These are phyloP conservation scores for Penaeus japonicus DNA, from an alignment of 1,140 invertebrate species.

Conservation along the genomic window DNA sequence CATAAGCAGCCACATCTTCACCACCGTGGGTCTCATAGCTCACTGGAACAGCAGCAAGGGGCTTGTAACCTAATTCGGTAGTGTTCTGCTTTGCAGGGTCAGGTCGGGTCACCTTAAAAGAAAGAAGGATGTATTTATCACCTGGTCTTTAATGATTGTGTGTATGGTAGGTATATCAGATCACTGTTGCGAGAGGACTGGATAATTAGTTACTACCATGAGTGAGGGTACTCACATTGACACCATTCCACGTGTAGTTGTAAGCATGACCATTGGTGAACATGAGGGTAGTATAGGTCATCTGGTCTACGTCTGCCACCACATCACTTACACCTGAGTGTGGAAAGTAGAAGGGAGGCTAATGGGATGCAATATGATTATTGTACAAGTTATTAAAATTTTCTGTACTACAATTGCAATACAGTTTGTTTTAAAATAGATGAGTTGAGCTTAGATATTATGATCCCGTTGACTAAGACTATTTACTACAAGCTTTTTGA, in stretches of 20 bases:
- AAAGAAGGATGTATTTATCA: neutral
- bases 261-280: slow-evolving; percentile 61
- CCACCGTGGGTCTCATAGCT: slow-evolving; percentile 79
- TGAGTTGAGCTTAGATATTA: no score
- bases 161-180: neutral
- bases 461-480: no score
- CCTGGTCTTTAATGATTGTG: no score
- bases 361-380: no score
- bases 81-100: slow-evolving; percentile 72
- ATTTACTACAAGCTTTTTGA: no score
- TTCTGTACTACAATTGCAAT: no score
- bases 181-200: neutral
- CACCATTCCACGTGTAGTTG: slow-evolving; percentile 63
- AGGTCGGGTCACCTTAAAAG: slow-evolving; percentile 63
- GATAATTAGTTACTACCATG: no score
- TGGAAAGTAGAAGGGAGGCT: neutral
- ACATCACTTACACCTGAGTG: neutral
- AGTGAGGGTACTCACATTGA: slow-evolving; percentile 61
- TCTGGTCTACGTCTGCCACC: slow-evolving; percentile 17
- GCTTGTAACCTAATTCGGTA: slow-evolving; percentile 70
- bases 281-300: slow-evolving; percentile 61
- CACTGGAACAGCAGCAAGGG: slow-evolving; percentile 72
- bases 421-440: no score
- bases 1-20: slow-evolving; percentile 87
- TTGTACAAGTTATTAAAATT: no score